Evolutionary conservation across 2,888 invertebrate genomes (phyloP), one percentile per base, ranked within the genome.

Genomic region (Euplexia lucipara): DNA sequence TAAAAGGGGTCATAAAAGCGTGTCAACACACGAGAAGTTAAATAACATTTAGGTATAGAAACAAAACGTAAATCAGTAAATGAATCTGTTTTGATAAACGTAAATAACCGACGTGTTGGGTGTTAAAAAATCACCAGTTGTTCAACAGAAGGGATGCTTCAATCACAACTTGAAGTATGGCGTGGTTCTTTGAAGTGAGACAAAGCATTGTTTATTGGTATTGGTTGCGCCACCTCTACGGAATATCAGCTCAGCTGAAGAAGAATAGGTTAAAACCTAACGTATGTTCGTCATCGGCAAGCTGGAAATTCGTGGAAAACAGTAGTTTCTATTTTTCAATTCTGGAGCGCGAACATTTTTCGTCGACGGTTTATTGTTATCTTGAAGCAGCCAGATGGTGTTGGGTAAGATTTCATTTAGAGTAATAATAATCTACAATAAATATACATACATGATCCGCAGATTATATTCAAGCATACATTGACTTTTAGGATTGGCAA

Each of bases 201-300:
- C 85, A 87, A 87, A 88, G 86, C 85, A 79, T 81, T 86, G 92
- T 93, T 92, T 92, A 91, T 92, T 93, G 87, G 87, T 87, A 83
- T 86, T 88, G 84, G 67, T 87, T 86, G 83, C 86, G 83, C 84
- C 85, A 88, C 84, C 84, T 85, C 85, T 80, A 84, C 81, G 83
- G 86, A 82, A 85, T 84, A 79, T 81, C 84, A 87, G 82, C 80
- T 80, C 74, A 71, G 35, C 37, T 66, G 67, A 75, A 83, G 79
- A 86, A 84, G 86, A 88, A 86, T 86, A 82, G 86, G 87, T 86
- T 85, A 86, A 86, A 84, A 81, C 74, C 75, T 79, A 75, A 78
- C 87, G 79, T 83, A 85, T 87, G 86, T 77, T 81, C 56, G 66
- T 76, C 53, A 71, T 83, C 60, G 60, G 69, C 39, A 57, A 66